Conservation (phyloP, 2,888 invertebrate genomes). For the Drosophila macrothrix region DNA sequence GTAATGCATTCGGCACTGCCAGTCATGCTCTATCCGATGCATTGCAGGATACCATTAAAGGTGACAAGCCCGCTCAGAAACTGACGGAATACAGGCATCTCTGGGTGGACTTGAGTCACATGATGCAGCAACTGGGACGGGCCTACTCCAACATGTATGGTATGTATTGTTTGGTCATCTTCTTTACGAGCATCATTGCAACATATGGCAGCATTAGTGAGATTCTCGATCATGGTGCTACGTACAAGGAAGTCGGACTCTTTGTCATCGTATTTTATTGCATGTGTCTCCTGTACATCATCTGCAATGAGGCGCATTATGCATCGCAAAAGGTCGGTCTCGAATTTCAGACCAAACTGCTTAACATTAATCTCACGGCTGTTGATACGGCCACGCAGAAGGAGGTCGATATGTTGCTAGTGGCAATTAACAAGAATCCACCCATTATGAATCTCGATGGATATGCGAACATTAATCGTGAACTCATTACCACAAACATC, state of each 20-base stretch:
- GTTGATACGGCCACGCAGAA: constrained; percentile 89
- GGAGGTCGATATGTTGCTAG: constrained; percentile 90
- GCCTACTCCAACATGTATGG: constrained; percentile 92
- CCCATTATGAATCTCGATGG: constrained; percentile 92
- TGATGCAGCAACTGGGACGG: constrained; percentile 91
- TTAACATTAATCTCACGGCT: constrained; percentile 89
- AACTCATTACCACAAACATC: constrained; percentile 89
- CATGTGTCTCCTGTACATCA: constrained; percentile 89
- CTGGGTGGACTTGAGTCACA: constrained; percentile 90
- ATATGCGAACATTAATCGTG: constrained; percentile 90
- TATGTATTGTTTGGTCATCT: constrained; percentile 90
- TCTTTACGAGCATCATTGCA: constrained; percentile 91
- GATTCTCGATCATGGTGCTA: constrained; percentile 89
- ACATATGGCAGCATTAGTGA: constrained; percentile 90
- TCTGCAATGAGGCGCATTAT: constrained; percentile 91
- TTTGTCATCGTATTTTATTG: constrained; percentile 90
- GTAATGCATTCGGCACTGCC: constrained; percentile 88
- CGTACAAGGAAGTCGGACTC: constrained; percentile 90
- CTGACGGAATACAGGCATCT: constrained; percentile 89
- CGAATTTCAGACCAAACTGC: constrained; percentile 88
- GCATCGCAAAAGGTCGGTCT: constrained; percentile 88
- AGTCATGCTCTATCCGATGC: constrained; percentile 88
- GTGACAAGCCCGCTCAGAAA: constrained; percentile 88
- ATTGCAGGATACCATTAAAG: constrained; percentile 88
- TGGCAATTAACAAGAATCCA: constrained; percentile 90